Evolutionary conservation across 2,888 invertebrate genomes (phyloP), one percentile per base, ranked within the genome.

Genomic region (Euplexia lucipara): DNA sequence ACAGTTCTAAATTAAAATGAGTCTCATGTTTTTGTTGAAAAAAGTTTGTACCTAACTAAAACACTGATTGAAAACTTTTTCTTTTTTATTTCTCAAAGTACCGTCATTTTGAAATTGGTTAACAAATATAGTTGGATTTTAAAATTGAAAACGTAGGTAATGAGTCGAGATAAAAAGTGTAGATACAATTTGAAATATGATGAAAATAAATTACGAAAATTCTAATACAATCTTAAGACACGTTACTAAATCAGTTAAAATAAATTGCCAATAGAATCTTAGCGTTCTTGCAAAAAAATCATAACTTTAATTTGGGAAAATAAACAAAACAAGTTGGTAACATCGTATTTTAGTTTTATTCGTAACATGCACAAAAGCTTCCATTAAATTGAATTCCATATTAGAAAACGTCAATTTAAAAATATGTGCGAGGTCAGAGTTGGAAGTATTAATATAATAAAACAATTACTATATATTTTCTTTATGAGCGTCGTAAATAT

Each of bases 391-490:
- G 34, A 30, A 56, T 32, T 12, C 4, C 7, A 22, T 65, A 47
- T 52, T 52, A 52, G 52, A 49, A 52, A 72, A 73, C 52, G 20
- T 49, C 48, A 34, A 67, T 73, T 70, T 53, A 30, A 42, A 59
- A 47, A 56, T 47, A 47, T 18, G n/a, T 9, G 9, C 44, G 44
- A 42, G 39, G 48, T 34, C 37, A 20, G 14, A 35, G n/a, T 30
- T 41, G 44, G 49, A 51, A 54, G 20, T 51, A 47, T 48, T 59
- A 57, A 60, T 74, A 52, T 48, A 68, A 60, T 60, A 68, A 70
- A 70, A 68, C 75, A 71, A 68, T 74, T 74, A 60, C 68, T 52
- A 59, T 71, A 54, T 39, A 68, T 71, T 71, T 68, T 60, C 69
- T 74, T 71, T 68, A 71, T 68, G 35, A 20, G 45, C 20, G 14